Conservation (phyloP, 2,888 invertebrate species). For the Patella caerulea region DNA sequence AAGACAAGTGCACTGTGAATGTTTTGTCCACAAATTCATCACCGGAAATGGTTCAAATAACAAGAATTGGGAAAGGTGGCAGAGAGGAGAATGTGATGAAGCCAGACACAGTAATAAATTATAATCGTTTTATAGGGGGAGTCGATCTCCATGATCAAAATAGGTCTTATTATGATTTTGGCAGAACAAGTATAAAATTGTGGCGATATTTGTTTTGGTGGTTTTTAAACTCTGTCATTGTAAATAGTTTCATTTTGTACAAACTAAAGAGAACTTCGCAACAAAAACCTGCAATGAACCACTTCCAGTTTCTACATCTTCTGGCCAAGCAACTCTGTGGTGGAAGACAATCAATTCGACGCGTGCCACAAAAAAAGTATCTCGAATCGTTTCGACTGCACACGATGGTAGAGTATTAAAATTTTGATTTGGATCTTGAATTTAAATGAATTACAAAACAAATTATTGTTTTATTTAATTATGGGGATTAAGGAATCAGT, state of each 20-base stretch:
- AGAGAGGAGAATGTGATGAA: background rate
- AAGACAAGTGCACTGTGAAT: background rate
- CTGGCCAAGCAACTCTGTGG: slow-evolving; percentile 9
- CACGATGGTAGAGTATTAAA: too few species aligned
- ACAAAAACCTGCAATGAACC: background rate
- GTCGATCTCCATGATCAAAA: slow-evolving; percentile 27
- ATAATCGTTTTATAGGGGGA: slow-evolving; percentile 30
- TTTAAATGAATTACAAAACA: too few species aligned
- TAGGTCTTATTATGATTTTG: slow-evolving; percentile 26
- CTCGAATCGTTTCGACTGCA: too few species aligned
- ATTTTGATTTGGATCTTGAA: too few species aligned
- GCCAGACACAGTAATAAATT: background rate
- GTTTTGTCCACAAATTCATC: background rate
- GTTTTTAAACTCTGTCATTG: slow-evolving; percentile 16
- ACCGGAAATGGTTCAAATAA: background rate
- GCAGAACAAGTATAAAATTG: slow-evolving; percentile 23
- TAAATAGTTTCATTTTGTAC: slow-evolving; percentile 14
- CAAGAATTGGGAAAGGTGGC: background rate
- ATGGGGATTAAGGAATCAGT: too few species aligned
- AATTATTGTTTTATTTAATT: too few species aligned
- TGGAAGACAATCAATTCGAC: background rate
- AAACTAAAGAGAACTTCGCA: background rate
- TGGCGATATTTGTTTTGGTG: slow-evolving; percentile 30
- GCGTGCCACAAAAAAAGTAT: background rate
- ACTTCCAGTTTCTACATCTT: background rate